phyloP scores from a whole-genome alignment of 2,113 vertebrate species.

The Promerops cafer region DNA sequence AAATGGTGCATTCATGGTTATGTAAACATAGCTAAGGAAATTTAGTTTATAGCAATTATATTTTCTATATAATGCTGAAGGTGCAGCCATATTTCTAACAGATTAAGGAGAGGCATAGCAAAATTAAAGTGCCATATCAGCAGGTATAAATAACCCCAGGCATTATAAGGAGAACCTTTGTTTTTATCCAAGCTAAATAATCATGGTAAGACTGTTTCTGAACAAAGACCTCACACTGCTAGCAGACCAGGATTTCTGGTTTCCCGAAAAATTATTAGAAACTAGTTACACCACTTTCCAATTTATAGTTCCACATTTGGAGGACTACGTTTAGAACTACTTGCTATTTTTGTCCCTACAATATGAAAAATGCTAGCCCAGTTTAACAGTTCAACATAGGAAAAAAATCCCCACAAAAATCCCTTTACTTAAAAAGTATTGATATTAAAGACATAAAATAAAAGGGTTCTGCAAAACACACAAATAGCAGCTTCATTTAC shows the following conservation, averaged over 20 bases:
- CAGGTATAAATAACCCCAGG: background rate
- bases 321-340: background rate
- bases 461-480: background rate
- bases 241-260: background rate
- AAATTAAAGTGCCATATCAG: constrained; percentile 29
- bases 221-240: background rate
- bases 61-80: constrained; percentile 9
- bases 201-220: background rate
- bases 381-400: background rate
- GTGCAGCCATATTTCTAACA: background rate
- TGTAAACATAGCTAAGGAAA: constrained; percentile 40
- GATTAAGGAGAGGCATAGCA: background rate
- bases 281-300: background rate
- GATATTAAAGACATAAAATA: constrained; percentile 19
- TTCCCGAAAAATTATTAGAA: background rate
- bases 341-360: background rate
- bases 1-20: background rate
- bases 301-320: background rate
- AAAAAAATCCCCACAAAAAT: background rate
- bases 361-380: background rate
- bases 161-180: background rate
- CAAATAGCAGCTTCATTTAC: constrained; percentile 33
- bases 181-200: background rate
- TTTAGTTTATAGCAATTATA: constrained; percentile 12
- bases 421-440: background rate